Conservation (phyloP, 2,797 vertebrate genomes). For the Syngnathus rostellatus region DNA sequence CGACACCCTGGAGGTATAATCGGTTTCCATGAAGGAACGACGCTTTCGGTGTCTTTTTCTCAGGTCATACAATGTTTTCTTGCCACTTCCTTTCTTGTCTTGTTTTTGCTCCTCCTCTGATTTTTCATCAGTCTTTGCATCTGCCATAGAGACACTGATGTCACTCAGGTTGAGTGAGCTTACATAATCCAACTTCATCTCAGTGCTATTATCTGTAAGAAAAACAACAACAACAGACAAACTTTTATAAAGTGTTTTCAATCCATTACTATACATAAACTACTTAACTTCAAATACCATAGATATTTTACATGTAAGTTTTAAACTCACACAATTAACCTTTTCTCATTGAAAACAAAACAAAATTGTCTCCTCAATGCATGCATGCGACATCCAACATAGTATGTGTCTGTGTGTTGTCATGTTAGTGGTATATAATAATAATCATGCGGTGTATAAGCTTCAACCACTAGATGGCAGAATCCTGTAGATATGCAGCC, state of each 20-base stretch:
- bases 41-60: conserved; percentile 67
- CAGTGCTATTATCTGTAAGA: conserved; percentile 44
- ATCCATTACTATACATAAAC: too few relatives aligned
- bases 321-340: too few relatives aligned
- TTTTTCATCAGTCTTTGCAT: conserved; percentile 21
- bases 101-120: conserved; percentile 12
- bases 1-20: conserved; percentile 69
- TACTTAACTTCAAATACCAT: too few relatives aligned
- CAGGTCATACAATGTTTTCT: conserved; percentile 47
- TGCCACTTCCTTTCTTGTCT: conserved; percentile 27
- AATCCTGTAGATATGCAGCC: neutral
- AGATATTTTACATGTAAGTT: too few relatives aligned
- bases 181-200: conserved; percentile 36
- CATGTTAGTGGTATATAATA: neutral
- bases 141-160: conserved; percentile 37
- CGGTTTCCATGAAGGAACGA: conserved; percentile 70
- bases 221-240: conserved; percentile 7
- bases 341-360: too few relatives aligned
- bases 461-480: conserved; percentile 36
- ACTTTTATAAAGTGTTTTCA: neutral
- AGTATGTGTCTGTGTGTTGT: neutral
- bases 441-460: neutral
- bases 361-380: neutral
- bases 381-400: too few relatives aligned
- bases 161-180: conserved; percentile 49